phyloP scores from a whole-genome alignment of 2,113 vertebrate genomes.

The Cynopterus brachyotis region DNA sequence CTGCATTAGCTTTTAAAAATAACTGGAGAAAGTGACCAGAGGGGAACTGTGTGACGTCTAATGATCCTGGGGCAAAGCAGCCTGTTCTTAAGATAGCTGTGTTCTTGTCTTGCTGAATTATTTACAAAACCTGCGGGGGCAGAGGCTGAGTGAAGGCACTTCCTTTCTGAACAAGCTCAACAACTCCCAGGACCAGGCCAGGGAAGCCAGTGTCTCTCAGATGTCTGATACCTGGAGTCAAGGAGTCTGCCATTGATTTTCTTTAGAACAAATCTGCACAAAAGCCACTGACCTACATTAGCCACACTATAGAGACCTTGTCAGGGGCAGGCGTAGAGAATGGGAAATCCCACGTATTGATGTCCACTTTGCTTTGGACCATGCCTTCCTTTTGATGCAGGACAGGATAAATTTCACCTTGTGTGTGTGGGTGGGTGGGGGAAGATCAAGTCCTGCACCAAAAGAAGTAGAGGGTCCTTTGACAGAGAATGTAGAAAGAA shows the following conservation, averaged over 20 bases:
- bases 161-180: not conserved
- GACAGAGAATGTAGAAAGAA: no score
- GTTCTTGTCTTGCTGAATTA: slow-evolving; percentile 56
- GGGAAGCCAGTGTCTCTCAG: slow-evolving; percentile 39
- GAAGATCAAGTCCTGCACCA: no score
- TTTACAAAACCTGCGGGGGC: slow-evolving; percentile 28
- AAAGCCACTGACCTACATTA: slow-evolving; percentile 79
- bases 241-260: slow-evolving; percentile 83
- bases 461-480: no score
- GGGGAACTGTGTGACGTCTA: not conserved
- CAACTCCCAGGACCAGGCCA: not conserved
- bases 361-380: not conserved
- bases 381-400: not conserved
- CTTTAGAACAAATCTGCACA: slow-evolving; percentile 73
- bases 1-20: slow-evolving; percentile 5
- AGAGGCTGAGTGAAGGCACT: not conserved
- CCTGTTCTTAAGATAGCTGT: not conserved
- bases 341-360: not conserved
- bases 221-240: slow-evolving; percentile 72
- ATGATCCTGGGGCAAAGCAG: not conserved
- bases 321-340: slow-evolving; percentile 41
- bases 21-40: not conserved
- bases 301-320: slow-evolving; percentile 53
- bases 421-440: no score
- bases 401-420: no score